Evolutionary conservation across 2,113 vertebrate species (phyloP), one percentile per base, ranked within the genome.

Genomic region (Sminthopsis crassicaudata): DNA sequence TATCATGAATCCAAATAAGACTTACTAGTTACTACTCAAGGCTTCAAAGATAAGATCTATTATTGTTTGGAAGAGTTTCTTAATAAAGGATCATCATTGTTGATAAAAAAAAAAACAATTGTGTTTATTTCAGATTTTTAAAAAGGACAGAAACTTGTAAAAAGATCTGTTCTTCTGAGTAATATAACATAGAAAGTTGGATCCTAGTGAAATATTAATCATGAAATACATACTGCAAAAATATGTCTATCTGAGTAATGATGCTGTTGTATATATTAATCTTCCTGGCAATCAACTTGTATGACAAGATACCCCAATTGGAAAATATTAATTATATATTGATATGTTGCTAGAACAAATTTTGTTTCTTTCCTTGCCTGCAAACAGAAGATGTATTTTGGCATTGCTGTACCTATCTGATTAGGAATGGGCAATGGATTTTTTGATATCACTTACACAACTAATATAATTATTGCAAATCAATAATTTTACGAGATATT

Each of bases 221-320:
- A 84, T 90, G 10, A 50, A 91, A 2, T 90, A 94, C 60, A 8
- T 91, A 5, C n/a, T 95, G 26, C 3, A 95, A 93, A 91, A 96
- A 84, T 50, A 0, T 53, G 52, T 8, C 46, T 89, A 0, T 8
- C 51, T 1, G 9, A 2, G 12, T 76, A 36, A 23, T 67, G 7
- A 26, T 46, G 30, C 11, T 50, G 89, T 23, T 91, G 90, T 30
- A 91, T 57, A 2, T 11, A 14, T 10, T 53, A 27, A 5, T 54
- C 94, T 8, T 11, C 95, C 5, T 67, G 26, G 36, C 90, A 92
- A 91, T 90, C 53, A 91, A 26, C 6, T 42, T 84, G 5, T 84
- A 84, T n/a, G 36, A 19, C 94, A 67, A 0, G 22, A 25, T 1
- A 91, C 9, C 14, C 11, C 24, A 89, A 16, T 46, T 2, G 53